Conservation (phyloP, 2,797 vertebrate genomes). For the Protosalanx chinensis region DNA sequence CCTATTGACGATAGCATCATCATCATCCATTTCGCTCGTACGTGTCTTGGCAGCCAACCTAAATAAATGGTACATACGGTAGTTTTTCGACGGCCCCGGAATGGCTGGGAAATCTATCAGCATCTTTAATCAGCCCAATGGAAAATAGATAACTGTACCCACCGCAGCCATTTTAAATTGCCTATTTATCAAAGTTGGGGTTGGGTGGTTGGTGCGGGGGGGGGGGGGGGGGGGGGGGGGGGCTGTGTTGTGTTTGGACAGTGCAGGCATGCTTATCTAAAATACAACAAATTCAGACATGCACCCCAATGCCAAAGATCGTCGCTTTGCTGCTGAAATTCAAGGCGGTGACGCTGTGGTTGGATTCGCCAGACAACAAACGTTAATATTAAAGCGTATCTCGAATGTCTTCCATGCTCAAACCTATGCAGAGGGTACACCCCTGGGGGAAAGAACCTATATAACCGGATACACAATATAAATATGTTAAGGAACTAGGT, state of each 20-base stretch:
- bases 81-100: constrained; percentile 54
- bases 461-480: too few relatives aligned
- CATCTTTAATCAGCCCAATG: constrained; percentile 60
- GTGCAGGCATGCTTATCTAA: constrained; percentile 12
- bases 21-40: constrained; percentile 43
- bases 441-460: too few relatives aligned
- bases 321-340: neutral
- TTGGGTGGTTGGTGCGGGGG: constrained; percentile 1
- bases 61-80: constrained; percentile 42
- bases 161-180: constrained; percentile 70
- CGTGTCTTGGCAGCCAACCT: constrained; percentile 42
- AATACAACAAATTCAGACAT: neutral
- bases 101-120: constrained; percentile 59
- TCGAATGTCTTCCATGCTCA: too few relatives aligned
- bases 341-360: neutral
- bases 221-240: constrained; percentile 8
- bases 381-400: too few relatives aligned
- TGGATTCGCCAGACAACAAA: too few relatives aligned
- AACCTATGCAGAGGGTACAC: too few relatives aligned
- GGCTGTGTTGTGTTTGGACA: constrained; percentile 30
- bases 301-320: neutral
- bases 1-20: constrained; percentile 28
- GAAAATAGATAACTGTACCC: constrained; percentile 64
- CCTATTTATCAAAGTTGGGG: constrained; percentile 60
- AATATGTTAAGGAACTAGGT: too few relatives aligned